Evolutionary conservation across 1,140 invertebrate genomes (phyloP).

Genomic region (Hypothenemus hampei): DNA sequence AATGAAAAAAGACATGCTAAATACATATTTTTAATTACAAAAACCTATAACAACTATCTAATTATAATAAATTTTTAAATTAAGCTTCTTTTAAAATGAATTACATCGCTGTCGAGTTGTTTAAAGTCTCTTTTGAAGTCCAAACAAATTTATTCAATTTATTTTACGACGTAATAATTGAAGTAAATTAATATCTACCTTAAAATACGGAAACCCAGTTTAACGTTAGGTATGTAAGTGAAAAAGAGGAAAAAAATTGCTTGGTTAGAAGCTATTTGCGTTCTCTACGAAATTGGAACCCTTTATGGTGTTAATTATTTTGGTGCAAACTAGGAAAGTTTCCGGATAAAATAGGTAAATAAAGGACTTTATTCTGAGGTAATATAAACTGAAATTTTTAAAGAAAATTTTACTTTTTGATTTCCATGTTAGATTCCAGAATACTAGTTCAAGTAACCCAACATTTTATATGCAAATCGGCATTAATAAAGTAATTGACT

Average conservation of each 20-base stretch:
- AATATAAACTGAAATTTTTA: background rate
- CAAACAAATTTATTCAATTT: no score
- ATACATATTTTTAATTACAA: no score
- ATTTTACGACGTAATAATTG: no score
- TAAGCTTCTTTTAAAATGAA: no score
- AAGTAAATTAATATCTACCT: no score
- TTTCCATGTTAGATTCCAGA: constrained; percentile 2
- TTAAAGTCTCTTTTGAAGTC: no score
- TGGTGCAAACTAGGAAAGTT: constrained; percentile 11
- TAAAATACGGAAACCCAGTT: no score
- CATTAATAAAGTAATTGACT: constrained; percentile 14
- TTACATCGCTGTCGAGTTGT: no score
- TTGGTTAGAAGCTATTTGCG: constrained; percentile 3
- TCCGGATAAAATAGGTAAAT: constrained; percentile 1
- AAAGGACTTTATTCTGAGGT: constrained; percentile 2
- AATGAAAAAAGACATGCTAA: no score
- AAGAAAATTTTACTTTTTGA: background rate
- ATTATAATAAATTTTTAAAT: no score
- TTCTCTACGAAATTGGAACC: constrained; percentile 5
- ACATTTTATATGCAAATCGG: constrained; percentile 14
- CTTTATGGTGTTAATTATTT: constrained; percentile 11
- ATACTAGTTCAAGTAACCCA: background rate
- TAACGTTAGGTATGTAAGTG: no score
- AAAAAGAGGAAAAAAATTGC: constrained; percentile 2
- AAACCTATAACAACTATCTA: no score